Evolutionary conservation across 2,113 vertebrate genomes (phyloP).

Genomic region (Corythaixoides concolor): DNA sequence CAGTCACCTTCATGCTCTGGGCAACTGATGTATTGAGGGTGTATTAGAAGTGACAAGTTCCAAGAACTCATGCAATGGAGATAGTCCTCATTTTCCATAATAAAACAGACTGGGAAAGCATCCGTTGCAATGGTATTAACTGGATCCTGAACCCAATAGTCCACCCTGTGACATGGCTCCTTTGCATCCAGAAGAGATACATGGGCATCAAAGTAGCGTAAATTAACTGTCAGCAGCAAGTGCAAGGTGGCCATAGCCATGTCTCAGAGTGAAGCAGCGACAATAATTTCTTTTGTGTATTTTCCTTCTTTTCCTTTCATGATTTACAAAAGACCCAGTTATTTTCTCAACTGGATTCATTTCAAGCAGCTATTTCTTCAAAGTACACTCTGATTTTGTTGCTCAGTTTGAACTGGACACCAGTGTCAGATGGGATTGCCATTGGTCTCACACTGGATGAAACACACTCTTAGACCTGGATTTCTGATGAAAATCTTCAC

Average conservation of each 20-base stretch:
- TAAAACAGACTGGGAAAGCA: background rate
- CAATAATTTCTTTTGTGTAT: background rate
- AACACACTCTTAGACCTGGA: background rate
- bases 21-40: background rate
- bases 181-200: background rate
- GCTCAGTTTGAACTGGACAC: background rate
- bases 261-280: background rate
- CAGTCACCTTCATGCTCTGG: background rate
- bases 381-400: background rate
- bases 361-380: background rate
- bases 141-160: background rate
- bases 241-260: background rate
- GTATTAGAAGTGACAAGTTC: background rate
- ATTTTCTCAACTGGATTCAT: background rate
- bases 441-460: background rate
- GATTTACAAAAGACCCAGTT: background rate
- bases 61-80: background rate
- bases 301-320: background rate
- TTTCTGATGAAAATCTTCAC: background rate
- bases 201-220: background rate
- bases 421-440: background rate
- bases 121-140: background rate
- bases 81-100: background rate
- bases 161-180: background rate
- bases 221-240: background rate